A percentile compares a stretch with the other conserved stretches of the same genome.
Evolutionary conservation across 2,113 vertebrate species (phyloP).

Genomic region (Diadophis punctatus): DNA sequence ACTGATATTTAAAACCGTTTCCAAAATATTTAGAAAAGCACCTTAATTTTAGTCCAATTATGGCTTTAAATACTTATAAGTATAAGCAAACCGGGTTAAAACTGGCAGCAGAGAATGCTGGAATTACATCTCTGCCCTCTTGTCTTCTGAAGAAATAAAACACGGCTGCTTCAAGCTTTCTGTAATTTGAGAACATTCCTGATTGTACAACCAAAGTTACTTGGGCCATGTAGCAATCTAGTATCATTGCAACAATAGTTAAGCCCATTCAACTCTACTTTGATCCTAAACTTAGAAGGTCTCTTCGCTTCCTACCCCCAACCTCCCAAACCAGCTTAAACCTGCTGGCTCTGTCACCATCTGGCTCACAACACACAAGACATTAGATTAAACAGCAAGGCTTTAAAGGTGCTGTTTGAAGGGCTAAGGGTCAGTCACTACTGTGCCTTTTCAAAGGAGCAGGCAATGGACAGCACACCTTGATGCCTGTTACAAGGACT

Average conservation of each 20-base stretch:
- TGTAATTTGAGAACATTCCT: not conserved
- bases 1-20: not conserved
- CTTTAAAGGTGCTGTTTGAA: slow-evolving; percentile 23
- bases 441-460: not conserved
- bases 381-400: slow-evolving; percentile 41
- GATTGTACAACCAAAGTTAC: not conserved
- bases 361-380: slow-evolving; percentile 50
- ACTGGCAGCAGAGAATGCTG: not conserved
- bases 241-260: not conserved
- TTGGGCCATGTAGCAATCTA: not conserved
- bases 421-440: slow-evolving; percentile 12
- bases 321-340: slow-evolving; percentile 53
- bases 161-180: not conserved
- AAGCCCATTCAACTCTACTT: slow-evolving; percentile 25
- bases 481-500: not conserved
- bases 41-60: not conserved
- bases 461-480: not conserved
- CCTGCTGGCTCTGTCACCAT: slow-evolving; percentile 34
- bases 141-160: not conserved
- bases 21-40: not conserved
- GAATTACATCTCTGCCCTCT: not conserved
- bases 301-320: slow-evolving; percentile 4
- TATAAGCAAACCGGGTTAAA: not conserved
- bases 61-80: not conserved
- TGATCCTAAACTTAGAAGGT: slow-evolving; percentile 45